Percentiles rank a stretch among this genome's conserved stretches.
Evolutionary conservation across 2,797 vertebrate genomes (phyloP).

Genomic region (Alca torda): DNA sequence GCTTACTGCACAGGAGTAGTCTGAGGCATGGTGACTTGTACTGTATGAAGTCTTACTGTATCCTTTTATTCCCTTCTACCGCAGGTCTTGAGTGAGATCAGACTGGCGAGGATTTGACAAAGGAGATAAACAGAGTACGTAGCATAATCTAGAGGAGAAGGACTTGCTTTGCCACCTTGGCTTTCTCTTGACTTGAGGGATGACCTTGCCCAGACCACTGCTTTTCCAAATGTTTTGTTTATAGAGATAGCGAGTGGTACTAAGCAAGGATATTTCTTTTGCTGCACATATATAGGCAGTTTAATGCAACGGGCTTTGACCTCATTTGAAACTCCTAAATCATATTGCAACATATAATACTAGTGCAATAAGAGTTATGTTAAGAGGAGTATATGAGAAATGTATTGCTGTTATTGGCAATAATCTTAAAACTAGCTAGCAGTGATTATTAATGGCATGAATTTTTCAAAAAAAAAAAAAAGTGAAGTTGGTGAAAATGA

Average conservation of each 20-base stretch:
- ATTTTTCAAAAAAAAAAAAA: neutral
- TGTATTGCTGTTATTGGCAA: neutral
- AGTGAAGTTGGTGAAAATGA: neutral
- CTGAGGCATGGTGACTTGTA: neutral
- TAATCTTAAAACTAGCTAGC: neutral
- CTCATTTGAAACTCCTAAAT: neutral
- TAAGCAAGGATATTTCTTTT: neutral
- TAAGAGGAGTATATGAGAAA: neutral
- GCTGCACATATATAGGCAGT: neutral
- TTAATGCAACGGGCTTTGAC: neutral
- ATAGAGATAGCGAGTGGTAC: neutral
- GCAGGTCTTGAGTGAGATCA: neutral
- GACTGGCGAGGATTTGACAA: neutral
- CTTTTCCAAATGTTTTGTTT: neutral
- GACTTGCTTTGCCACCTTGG: neutral
- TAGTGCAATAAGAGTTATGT: neutral
- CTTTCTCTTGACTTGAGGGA: neutral
- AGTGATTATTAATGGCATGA: neutral
- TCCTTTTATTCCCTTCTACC: neutral
- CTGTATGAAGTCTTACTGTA: neutral
- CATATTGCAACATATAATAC: neutral
- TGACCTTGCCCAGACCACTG: neutral
- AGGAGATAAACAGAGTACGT: neutral
- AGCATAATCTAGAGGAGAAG: neutral
- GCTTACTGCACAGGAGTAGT: neutral